Base-by-base conservation (phyloP, 2,797 vertebrate species). In the Lutra lutra region DNA sequence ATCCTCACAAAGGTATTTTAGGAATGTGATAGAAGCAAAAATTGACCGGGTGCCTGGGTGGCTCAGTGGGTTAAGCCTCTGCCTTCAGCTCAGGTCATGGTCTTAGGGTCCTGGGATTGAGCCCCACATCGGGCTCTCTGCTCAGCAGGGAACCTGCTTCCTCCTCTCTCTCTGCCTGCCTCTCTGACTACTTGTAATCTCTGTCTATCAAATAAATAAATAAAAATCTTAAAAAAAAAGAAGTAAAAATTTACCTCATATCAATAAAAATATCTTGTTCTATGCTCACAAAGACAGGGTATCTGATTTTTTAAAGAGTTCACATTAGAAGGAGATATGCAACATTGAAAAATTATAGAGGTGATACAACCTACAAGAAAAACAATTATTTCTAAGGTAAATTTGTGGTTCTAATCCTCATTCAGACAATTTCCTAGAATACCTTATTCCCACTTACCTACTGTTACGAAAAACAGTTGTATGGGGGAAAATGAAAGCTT, bases 231-330 rank as follows among this genome's bases (percentile, higher is more conserved):
- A 10, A 10, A 10, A 2, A 46, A 46, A 46, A 46, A 66, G 70
- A 87, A 92, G 7, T 18, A 75, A 86, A 92, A 27, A 7, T 60
- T 80, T 91, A 40, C 18, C 27, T 94, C 84, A 25, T 38, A 58
- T 83, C 8, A 68, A 3, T 68, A 38, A 85, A 86, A 95, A 68
- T 43, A 73, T 43, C 25, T 43, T 27, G 27, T 73, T 8, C 13
- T 73, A 25, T 43, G 70, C 40, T 43, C 60, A 83, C 2, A 35
- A 29, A 86, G 18, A 90, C 18, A 91, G 2, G 20, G 13, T 15
- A 77, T 89, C 83, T 89, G 13, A 68, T 66, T 83, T 82, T 91
- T 86, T 66, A 86, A 75, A 85, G 51, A 60, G 0, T 78, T 95
- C 46, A 78, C 60, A 7, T 58, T 48, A 78, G 23, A 97, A 27